A percentile compares a stretch with the other conserved stretches of the same genome.
These are phyloP conservation scores for Athalia cordata DNA, from an alignment of 2,888 invertebrate species.

Conservation along the genomic window DNA sequence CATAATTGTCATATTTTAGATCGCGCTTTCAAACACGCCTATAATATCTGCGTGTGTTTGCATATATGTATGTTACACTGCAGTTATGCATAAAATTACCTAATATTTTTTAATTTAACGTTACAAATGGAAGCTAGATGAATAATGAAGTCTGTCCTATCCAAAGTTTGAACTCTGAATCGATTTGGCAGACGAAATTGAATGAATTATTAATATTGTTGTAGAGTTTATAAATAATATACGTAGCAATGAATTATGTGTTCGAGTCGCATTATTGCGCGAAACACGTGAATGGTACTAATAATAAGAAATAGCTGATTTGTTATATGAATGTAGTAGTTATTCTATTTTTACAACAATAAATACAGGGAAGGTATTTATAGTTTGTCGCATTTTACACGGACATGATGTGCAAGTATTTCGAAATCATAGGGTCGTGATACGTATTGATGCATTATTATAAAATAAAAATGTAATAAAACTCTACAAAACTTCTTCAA, in stretches of 20 bases:
- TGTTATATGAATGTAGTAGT: slow-evolving; percentile 14
- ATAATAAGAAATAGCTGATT: slow-evolving; percentile 1
- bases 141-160: background rate
- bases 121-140: too few relatives aligned
- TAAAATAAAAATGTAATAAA: slow-evolving; percentile 24
- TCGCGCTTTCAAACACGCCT: background rate
- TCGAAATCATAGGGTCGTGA: slow-evolving; percentile 10
- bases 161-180: background rate
- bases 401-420: background rate
- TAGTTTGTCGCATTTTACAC: slow-evolving; percentile 9
- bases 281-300: background rate
- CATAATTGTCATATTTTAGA: slow-evolving; percentile 14
- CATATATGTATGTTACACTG: background rate
- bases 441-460: slow-evolving; percentile 13
- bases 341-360: slow-evolving; percentile 25
- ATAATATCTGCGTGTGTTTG: background rate
- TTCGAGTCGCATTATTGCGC: background rate
- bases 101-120: too few relatives aligned
- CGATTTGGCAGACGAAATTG: background rate
- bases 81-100: background rate
- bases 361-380: slow-evolving; percentile 31
- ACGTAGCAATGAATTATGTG: background rate
- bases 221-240: slow-evolving; percentile 1
- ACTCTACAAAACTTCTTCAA: slow-evolving; percentile 14
- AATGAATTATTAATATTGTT: slow-evolving; percentile 13